These are phyloP conservation scores for Chaetops frenatus DNA, from an alignment of 2,113 vertebrate species.

Conservation along the genomic window DNA sequence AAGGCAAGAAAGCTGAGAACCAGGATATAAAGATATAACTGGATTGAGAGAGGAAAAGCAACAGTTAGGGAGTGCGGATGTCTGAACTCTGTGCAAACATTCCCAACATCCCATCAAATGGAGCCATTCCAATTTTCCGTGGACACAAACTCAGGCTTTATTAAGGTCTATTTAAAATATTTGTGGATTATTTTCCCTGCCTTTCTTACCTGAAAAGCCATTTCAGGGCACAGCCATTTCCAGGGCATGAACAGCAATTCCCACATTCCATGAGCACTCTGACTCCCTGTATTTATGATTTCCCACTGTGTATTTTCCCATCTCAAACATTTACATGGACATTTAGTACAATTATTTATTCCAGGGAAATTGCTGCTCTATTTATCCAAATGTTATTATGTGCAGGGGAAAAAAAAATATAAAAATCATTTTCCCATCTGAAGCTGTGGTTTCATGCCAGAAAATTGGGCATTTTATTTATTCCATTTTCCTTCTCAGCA, in stretches of 20 bases:
- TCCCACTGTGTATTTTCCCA: not conserved
- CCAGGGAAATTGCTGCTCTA: not conserved
- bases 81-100: not conserved
- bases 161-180: not conserved
- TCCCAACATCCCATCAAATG: not conserved
- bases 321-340: not conserved
- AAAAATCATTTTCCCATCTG: not conserved
- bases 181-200: not conserved
- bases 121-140: not conserved
- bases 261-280: not conserved
- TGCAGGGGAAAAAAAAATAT: not conserved
- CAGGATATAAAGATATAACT: not conserved
- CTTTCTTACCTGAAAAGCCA: not conserved
- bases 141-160: not conserved
- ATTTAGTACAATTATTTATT: not conserved
- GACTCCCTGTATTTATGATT: not conserved
- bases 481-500: not conserved
- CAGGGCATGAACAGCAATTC: not conserved
- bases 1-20: rapidly evolving
- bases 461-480: slow-evolving; percentile 5
- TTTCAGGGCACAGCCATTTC: not conserved
- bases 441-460: not conserved
- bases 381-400: not conserved
- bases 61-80: not conserved
- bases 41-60: not conserved